Base-by-base conservation (phyloP, 2,113 vertebrate species). In the Gavia stellata region DNA sequence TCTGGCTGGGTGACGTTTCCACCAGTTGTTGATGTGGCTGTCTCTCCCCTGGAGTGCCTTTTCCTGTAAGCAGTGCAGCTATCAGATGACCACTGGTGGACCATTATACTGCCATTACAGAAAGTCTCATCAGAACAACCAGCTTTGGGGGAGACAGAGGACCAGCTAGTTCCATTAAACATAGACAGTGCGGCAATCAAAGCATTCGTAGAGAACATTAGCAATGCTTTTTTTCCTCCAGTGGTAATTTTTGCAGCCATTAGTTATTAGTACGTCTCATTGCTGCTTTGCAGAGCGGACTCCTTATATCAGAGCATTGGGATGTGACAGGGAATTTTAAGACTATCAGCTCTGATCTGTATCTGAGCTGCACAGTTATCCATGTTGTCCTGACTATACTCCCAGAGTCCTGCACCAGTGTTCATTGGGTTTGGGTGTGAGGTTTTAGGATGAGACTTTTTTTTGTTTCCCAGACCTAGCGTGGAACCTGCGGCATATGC, bases 151-250 rank as follows among this genome's bases (percentile, higher is more conserved):
- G 63, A 91, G 84, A 88, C 68, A 58, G 58, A 74, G 53, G n/a
- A 65, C 66, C 72, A 40, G 80, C 56, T 44, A 75, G 72, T 79
- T 83, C 90, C 88, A 93, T 91, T 93, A 88, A 61, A 71, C 21
- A 40, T 33, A 92, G 90, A 73, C 81, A 74, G 38, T 59, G 58
- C 79, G 78, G 91, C 90, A 66, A 65, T 80, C 62, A 50, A 47
- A 68, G 52, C 47, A 7, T 63, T 85, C 2, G 0, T 8, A 17
- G 62, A 68, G 78, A 85, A 56, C 79, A 79, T 95, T 61, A 88
- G 72, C 81, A 24, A 18, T 1, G 15, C 34, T 36, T 47, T 40
- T 92, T 86, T 66, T n/a, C 33, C 26, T 81, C 61, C 94, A n/a
- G 61, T 52, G 40, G 61, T 82, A 42, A 72, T 79, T 68, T 86